These are phyloP conservation scores for Drosophila watanabei DNA, from an alignment of 1,140 invertebrate genomes.

Conservation along the genomic window DNA sequence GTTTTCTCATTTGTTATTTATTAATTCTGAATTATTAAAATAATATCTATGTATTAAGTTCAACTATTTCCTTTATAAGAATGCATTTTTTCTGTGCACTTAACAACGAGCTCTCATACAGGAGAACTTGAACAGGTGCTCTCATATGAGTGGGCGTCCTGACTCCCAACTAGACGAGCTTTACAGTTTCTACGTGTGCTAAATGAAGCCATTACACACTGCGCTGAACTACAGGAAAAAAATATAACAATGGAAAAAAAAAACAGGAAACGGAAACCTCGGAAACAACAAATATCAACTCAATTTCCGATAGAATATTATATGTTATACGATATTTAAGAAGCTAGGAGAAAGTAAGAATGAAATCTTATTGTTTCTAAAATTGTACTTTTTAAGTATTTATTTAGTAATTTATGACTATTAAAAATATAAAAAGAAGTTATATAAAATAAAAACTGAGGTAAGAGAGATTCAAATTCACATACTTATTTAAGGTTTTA, in stretches of 20 bases:
- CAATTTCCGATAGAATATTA: neutral
- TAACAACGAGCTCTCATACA: slow-evolving; percentile 7
- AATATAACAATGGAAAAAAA: slow-evolving; percentile 28
- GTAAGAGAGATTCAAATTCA: too few relatives aligned
- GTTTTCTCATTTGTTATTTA: too few relatives aligned
- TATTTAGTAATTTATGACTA: neutral
- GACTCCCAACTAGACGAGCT: slow-evolving; percentile 2
- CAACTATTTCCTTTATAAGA: neutral
- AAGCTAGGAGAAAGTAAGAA: neutral
- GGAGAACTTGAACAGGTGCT: slow-evolving; percentile 15
- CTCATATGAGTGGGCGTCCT: slow-evolving; percentile 30
- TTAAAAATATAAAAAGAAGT: neutral
- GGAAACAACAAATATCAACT: neutral
- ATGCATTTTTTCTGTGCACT: slow-evolving; percentile 6
- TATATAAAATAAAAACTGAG: neutral
- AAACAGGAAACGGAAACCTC: neutral
- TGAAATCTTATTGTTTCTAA: neutral
- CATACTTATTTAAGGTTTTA: neutral
- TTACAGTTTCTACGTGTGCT: slow-evolving; percentile 30
- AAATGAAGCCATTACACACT: slow-evolving; percentile 67
- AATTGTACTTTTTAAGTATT: neutral
- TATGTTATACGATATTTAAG: neutral
- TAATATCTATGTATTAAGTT: neutral
- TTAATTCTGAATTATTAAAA: neutral
- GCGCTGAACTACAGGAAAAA: slow-evolving; percentile 9